These are phyloP conservation scores for Sarcophaga caerulescens DNA, from an alignment of 2,888 invertebrate genomes.

Conservation along the genomic window DNA sequence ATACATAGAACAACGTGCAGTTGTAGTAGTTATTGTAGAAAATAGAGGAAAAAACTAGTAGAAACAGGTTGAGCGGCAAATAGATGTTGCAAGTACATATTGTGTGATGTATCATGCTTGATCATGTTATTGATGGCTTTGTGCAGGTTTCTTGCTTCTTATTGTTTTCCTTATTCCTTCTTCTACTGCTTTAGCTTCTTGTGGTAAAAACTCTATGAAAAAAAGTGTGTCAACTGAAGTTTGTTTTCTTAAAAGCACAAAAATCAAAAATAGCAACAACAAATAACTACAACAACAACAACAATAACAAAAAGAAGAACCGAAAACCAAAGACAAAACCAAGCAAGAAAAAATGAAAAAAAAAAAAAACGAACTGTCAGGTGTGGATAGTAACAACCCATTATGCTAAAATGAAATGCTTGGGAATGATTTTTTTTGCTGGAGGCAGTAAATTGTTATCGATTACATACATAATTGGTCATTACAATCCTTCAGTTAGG, in stretches of 20 bases:
- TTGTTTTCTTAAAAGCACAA: constrained; percentile 56
- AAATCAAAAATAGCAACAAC: constrained; percentile 30
- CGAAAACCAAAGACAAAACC: constrained; percentile 26
- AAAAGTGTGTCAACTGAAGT: constrained; percentile 67
- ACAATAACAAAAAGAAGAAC: constrained; percentile 32
- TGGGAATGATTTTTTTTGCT: constrained; percentile 46
- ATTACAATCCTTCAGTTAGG: no score
- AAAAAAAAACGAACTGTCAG: constrained; percentile 27
- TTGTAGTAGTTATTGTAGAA: constrained; percentile 19
- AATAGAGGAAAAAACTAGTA: constrained; percentile 58
- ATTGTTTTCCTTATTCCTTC: neutral
- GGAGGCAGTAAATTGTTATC: neutral
- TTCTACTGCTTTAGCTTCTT: constrained; percentile 1
- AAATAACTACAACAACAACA: neutral
- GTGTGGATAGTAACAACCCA: constrained; percentile 57
- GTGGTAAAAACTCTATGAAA: constrained; percentile 37
- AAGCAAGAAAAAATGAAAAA: constrained; percentile 24
- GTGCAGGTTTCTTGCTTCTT: constrained; percentile 60
- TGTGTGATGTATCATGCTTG: constrained; percentile 64
- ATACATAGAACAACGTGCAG: neutral
- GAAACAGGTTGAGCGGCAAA: constrained; percentile 70
- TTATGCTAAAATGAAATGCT: constrained; percentile 58
- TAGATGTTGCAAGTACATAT: constrained; percentile 53
- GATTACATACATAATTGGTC: no score
- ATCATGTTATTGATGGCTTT: constrained; percentile 68